Conservation (phyloP, 2,113 vertebrate species). For the Talpa occidentalis region DNA sequence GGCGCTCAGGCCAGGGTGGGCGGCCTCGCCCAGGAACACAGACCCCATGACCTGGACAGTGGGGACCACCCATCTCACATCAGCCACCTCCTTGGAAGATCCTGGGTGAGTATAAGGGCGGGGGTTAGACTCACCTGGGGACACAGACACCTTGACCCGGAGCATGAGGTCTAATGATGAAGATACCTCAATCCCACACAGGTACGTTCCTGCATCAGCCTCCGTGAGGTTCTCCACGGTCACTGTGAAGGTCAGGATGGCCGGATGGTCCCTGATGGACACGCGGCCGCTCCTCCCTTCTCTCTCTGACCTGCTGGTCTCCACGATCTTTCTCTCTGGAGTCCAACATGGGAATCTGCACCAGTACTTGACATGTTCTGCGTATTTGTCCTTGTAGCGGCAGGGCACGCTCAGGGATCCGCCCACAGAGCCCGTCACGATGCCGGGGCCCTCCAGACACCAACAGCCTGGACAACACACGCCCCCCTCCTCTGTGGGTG, state of each 20-base stretch:
- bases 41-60: too few relatives aligned
- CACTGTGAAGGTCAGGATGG: slow-evolving; percentile 55
- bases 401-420: slow-evolving; percentile 60
- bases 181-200: not conserved
- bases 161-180: accelerated
- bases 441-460: accelerated
- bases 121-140: too few relatives aligned
- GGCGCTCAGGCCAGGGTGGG: too few relatives aligned
- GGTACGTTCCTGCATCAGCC: not conserved
- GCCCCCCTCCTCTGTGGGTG: slow-evolving; percentile 33
- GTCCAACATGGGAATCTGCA: accelerated
- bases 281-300: accelerated
- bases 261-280: slow-evolving; percentile 37
- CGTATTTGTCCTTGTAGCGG: accelerated
- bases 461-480: too few relatives aligned
- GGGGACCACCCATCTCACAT: too few relatives aligned
- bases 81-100: too few relatives aligned
- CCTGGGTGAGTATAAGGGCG: too few relatives aligned
- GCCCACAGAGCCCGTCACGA: accelerated
- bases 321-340: accelerated
- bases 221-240: slow-evolving; percentile 39
- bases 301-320: accelerated
- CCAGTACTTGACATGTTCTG: not conserved
- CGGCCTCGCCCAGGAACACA: too few relatives aligned
- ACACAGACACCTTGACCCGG: accelerated